Conservation (phyloP, 2,888 invertebrate species). For the Embidobia sp. region DNA sequence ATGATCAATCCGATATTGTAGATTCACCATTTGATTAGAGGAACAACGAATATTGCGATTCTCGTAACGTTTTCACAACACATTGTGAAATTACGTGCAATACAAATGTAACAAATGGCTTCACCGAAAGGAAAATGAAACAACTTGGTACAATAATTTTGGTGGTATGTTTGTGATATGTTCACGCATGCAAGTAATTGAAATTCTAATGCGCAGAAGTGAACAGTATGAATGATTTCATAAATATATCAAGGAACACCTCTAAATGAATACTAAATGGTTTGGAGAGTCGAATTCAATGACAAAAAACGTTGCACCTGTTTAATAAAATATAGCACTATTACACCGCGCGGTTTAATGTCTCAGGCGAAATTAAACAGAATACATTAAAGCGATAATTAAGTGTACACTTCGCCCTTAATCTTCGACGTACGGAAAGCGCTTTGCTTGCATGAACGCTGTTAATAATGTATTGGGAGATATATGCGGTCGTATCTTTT, state of each 20-base stretch:
- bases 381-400: conserved; percentile 22
- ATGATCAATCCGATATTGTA: no score
- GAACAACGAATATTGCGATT: no score
- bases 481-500: conserved; percentile 1
- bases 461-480: conserved; percentile 2
- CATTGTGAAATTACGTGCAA: no score
- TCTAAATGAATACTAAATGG: background rate
- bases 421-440: conserved; percentile 17
- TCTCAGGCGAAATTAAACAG: conserved; percentile 10
- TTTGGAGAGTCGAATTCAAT: no score
- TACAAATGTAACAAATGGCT: no score
- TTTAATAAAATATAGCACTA: conserved; percentile 13
- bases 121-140: background rate
- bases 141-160: background rate
- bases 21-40: no score
- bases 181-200: conserved; percentile 3
- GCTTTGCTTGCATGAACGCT: background rate
- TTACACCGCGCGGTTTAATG: conserved; percentile 6
- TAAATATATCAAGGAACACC: background rate
- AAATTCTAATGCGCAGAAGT: conserved; percentile 4
- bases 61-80: no score
- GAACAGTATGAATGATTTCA: conserved; percentile 8
- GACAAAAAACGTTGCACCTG: background rate
- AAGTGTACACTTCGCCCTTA: conserved; percentile 11
- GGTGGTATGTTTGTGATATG: background rate